These are phyloP conservation scores for Emberiza fucata DNA, from an alignment of 2,113 vertebrate species.

Conservation along the genomic window DNA sequence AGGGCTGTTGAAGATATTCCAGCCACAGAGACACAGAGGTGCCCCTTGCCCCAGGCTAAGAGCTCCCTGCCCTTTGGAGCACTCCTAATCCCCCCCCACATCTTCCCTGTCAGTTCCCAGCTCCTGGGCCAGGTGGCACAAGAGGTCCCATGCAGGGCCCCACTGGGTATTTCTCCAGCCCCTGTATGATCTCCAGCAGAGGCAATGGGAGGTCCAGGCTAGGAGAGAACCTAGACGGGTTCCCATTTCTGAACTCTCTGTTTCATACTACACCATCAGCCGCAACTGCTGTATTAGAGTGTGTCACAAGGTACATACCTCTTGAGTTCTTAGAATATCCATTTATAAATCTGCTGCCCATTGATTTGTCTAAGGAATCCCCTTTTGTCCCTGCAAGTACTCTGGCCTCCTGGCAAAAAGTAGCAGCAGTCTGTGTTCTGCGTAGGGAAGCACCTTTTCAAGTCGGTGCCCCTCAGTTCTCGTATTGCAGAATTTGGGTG, in stretches of 20 bases:
- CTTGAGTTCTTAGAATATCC: neutral
- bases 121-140: neutral
- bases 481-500: neutral
- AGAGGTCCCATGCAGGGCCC: neutral
- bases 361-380: neutral
- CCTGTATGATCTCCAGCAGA: neutral
- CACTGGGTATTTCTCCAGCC: neutral
- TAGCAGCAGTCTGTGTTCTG: neutral
- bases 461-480: neutral
- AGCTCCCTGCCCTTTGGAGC: neutral
- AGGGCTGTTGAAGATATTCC: accelerated
- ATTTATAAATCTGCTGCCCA: neutral
- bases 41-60: neutral
- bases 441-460: neutral
- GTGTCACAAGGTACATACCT: neutral
- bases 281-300: neutral
- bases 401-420: neutral
- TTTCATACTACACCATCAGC: neutral
- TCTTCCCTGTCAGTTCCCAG: neutral
- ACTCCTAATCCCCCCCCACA: neutral
- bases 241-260: neutral
- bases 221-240: neutral
- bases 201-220: neutral
- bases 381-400: neutral
- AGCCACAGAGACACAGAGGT: neutral